Percentiles rank a stretch among this genome's conserved stretches.
Conservation (phyloP, 2,797 vertebrate genomes). For the Sardinella longiceps region DNA sequence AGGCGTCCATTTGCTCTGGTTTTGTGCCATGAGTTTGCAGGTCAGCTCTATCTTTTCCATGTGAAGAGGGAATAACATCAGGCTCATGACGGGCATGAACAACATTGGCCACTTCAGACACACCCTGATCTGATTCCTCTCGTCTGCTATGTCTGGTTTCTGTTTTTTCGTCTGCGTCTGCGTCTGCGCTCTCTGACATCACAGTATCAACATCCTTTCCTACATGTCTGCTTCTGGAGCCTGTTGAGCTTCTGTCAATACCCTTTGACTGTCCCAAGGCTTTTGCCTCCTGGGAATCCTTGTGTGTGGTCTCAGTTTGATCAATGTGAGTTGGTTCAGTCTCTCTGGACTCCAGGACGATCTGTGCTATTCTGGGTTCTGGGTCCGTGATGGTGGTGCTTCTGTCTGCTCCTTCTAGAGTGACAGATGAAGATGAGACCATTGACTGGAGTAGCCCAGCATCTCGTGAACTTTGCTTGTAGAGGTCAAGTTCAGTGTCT, state of each 20-base stretch:
- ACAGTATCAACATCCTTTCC: neutral
- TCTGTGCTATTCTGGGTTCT: neutral
- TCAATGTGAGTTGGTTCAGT: neutral
- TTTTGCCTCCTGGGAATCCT: neutral
- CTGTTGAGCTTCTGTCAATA: neutral
- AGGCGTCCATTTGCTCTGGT: neutral
- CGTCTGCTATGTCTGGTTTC: neutral
- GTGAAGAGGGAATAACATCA: neutral
- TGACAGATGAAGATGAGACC: neutral
- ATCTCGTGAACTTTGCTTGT: neutral
- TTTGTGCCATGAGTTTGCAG: neutral
- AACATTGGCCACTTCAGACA: neutral
- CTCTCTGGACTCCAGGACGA: neutral
- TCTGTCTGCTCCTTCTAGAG: neutral
- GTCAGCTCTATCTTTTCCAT: neutral
- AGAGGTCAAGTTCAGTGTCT: neutral
- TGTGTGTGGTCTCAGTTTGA: neutral
- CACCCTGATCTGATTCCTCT: neutral
- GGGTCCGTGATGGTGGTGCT: too few relatives aligned
- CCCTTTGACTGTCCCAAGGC: neutral
- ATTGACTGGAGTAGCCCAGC: neutral
- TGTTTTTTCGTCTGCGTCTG: too few relatives aligned
- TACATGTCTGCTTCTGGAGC: neutral
- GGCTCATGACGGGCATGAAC: neutral
- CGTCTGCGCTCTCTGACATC: neutral